Evolutionary conservation across 2,113 vertebrate species (phyloP), one percentile per base, ranked within the genome.

Genomic region (Eira barbara): DNA sequence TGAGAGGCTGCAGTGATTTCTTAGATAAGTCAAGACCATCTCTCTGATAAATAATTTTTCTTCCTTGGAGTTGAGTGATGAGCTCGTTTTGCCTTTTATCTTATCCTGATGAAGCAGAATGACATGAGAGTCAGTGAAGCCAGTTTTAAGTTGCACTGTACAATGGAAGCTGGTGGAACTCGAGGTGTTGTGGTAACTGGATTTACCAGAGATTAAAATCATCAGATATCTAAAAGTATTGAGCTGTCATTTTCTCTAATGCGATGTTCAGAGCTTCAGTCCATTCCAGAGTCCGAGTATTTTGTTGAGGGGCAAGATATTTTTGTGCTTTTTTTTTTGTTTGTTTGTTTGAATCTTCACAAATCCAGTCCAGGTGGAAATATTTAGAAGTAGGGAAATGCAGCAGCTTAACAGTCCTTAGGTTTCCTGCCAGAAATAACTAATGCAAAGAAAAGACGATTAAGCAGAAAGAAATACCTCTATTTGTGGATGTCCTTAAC

Each of bases 131-230:
- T 90, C 65, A 21, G 45, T 25, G 57, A 31, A 91, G 34, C 5
- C 10, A 76, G 36, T 93, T 94, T 20, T 79, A 93, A 39, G 86
- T 83, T 96, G 45, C 34, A 49, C 52, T 90, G 65, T 95, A 57
- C 74, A 23, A 31, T 63, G 59, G 92, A 97, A 97, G 67, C 94
- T 94, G 79, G 90, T 97, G 96, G 97, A 91, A 78, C 88, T 96
- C 92, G 97, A 97, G 82, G 95, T 94, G 34, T 93, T 97, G 87
- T 95, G 83, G 63, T 95, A 98, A 91, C 97, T 82, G 91, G 34
- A 94, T 59, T 98, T 97, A 74, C 2, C 98, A 78, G 45, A 97
- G 95, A 98, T 97, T 97, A 98, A 98, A 97, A 95, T 65, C 59
- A 98, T 87, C 21, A 34, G 15, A 10, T 0, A 15, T 34, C 23